Evolutionary conservation across 2,113 vertebrate genomes (phyloP), one percentile per base, ranked within the genome.

Genomic region (Dolichotis patagonum): DNA sequence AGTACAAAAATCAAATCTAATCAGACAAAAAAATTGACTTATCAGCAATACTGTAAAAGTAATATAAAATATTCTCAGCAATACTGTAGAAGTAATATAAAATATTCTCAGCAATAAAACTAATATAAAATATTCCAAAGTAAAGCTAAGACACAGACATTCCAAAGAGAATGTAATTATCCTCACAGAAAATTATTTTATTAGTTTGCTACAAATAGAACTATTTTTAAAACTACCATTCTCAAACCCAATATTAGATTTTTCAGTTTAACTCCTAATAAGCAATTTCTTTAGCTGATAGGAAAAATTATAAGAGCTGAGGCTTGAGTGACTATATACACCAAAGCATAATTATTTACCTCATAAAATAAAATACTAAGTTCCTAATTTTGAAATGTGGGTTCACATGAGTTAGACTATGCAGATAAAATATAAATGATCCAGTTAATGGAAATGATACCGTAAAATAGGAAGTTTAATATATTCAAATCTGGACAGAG

Each of bases 291-390:
- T 80, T 91, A 94, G 67, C 24, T 91, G 58, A 96, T 43, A 95
- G 12, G 7, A 92, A 73, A 95, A 78, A 63, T 6, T 78, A 92
- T 24, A 85, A 6, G 9, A 88, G 67, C 43, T 82, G 91, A 96
- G 16, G 35, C 32, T 17, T 96, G 90, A 91, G 13, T 54, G 60
- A 38, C 16, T 67, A 32, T 81, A n/a, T 52, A 75, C 8, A 81
- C 78, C 20, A 91, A 85, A 91, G n/a, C 83, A 95, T 87, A 6
- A 13, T 52, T 85, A 92, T 54, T 49, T 35, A 82, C 46, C 62
- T 95, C 62, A 84, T 88, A 30, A 93, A 95, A 84, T 88, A 30
- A 93, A 95, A 56, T 58, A 75, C 41, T 94, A 32, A 54, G 14
- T 90, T 92, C 16, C 71, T 95, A 41, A 92, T 9, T 71, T n/a